Percentiles rank a stretch among this genome's conserved stretches.
These are phyloP conservation scores for Platygyra sinensis DNA, from an alignment of 64 coral and sea anemone genomes.

Conservation along the genomic window DNA sequence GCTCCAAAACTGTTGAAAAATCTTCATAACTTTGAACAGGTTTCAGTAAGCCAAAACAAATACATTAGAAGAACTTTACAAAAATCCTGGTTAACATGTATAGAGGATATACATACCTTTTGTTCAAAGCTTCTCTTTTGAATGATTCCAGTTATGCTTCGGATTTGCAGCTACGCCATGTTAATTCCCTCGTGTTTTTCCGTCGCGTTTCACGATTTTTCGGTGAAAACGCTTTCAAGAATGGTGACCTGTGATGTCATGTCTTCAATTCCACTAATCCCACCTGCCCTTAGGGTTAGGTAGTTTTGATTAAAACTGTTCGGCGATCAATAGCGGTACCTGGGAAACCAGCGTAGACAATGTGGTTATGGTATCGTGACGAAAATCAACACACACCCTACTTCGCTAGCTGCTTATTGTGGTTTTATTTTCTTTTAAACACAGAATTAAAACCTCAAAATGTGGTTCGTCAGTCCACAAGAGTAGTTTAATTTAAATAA, in stretches of 20 bases:
- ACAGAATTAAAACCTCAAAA: too few relatives aligned
- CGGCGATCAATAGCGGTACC: constrained; percentile 27
- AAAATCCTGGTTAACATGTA: neutral
- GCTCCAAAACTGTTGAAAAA: neutral
- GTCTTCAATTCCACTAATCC: neutral
- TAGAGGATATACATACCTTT: neutral
- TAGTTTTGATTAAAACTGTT: constrained; percentile 29
- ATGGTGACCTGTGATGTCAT: constrained; percentile 43
- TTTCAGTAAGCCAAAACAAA: neutral
- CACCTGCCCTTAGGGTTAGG: constrained; percentile 27
- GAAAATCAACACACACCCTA: neutral
- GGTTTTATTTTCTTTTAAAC: too few relatives aligned
- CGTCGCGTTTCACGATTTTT: constrained; percentile 1
- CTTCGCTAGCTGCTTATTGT: neutral
- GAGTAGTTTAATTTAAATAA: too few relatives aligned
- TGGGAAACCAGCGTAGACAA: neutral
- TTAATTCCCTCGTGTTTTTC: neutral
- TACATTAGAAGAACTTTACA: neutral
- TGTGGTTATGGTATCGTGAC: neutral
- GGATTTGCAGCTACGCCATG: constrained; percentile 2
- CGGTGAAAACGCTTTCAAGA: constrained; percentile 6
- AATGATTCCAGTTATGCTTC: neutral
- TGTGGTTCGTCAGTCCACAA: too few relatives aligned
- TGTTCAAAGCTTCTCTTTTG: neutral
- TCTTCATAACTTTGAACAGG: neutral